Percentiles rank a stretch among this genome's conserved stretches.
Conservation (phyloP, 2,113 vertebrate genomes). For the Anarhynchus alexandrinus region DNA sequence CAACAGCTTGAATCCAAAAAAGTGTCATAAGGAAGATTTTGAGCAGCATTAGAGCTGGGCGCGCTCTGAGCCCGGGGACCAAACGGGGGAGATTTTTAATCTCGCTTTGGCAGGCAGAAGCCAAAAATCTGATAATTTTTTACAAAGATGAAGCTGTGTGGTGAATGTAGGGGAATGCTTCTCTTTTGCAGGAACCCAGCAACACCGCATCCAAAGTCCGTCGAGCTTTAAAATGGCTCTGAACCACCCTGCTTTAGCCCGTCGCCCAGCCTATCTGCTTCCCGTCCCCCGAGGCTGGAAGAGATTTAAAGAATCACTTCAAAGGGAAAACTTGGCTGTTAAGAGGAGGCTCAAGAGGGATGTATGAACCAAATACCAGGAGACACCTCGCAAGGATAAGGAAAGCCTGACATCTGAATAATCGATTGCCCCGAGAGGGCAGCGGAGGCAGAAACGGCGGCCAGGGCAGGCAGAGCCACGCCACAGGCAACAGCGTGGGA, state of each 20-base stretch:
- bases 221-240: background rate
- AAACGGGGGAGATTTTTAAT: background rate
- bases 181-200: background rate
- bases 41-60: background rate
- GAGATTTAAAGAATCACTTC: background rate
- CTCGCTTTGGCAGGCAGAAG: background rate
- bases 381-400: background rate
- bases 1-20: slow-evolving; percentile 5
- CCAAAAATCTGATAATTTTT: background rate
- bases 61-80: background rate
- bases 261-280: background rate
- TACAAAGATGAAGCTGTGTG: background rate
- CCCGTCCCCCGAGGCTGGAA: background rate
- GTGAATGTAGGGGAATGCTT: background rate
- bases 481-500: fast-evolving
- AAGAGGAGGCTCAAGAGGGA: background rate
- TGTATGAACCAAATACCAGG: background rate
- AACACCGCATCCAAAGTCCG: fast-evolving
- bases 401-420: background rate
- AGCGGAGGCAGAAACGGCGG: fast-evolving
- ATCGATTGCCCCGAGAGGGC: background rate
- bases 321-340: background rate
- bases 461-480: background rate
- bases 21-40: background rate
- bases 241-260: background rate